phyloP scores from a whole-genome alignment of 2,888 invertebrate genomes.

The Aphrophora alni region DNA sequence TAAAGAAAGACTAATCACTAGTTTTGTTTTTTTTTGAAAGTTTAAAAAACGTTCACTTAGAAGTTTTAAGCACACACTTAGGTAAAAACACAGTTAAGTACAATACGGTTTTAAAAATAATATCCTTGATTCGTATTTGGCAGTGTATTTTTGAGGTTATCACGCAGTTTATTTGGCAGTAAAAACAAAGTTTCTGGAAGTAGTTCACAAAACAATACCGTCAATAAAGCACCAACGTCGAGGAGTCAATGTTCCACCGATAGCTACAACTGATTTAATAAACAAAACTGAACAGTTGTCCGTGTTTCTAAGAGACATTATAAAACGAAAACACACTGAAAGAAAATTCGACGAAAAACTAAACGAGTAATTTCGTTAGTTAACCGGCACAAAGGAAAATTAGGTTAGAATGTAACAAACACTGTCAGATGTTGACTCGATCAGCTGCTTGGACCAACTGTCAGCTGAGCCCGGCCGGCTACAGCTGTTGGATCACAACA shows the following conservation, averaged over 20 bases:
- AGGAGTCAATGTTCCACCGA: slow-evolving; percentile 26
- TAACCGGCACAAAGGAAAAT: slow-evolving; percentile 32
- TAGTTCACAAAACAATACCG: slow-evolving; percentile 27
- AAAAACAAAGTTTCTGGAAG: background rate
- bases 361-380: slow-evolving; percentile 35
- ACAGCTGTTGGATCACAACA: slow-evolving; percentile 74
- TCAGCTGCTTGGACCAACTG: slow-evolving; percentile 41
- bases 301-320: slow-evolving; percentile 24
- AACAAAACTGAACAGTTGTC: background rate
- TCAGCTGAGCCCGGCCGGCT: slow-evolving; percentile 43
- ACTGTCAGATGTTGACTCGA: slow-evolving; percentile 35
- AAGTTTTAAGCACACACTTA: background rate
- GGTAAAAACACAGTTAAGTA: background rate
- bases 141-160: background rate
- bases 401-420: slow-evolving; percentile 10
- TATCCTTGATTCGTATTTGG: background rate
- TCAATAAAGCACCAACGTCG: slow-evolving; percentile 25
- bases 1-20: background rate
- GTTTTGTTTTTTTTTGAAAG: background rate
- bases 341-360: background rate
- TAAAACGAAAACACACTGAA: slow-evolving; percentile 16
- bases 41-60: background rate
- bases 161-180: slow-evolving; percentile 2
- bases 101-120: too few relatives aligned
- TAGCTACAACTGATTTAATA: background rate